Percentiles rank a stretch among this genome's conserved stretches.
Evolutionary conservation across 2,888 invertebrate genomes (phyloP).

Genomic region (Drosophila kanekoi): DNA sequence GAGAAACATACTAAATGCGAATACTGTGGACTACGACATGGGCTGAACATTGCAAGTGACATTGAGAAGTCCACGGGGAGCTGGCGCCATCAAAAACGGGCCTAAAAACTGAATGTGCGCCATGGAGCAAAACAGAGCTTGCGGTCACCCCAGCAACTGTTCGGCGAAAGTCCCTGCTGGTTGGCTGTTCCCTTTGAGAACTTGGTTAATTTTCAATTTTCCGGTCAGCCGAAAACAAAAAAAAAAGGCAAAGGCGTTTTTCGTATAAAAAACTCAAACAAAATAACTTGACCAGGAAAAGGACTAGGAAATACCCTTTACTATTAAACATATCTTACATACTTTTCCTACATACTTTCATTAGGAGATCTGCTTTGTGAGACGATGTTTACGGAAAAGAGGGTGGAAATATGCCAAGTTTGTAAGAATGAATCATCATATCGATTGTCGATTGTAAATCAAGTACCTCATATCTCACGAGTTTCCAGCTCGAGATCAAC

Average conservation of each 20-base stretch:
- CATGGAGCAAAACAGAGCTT: conserved; percentile 38
- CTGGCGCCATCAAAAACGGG: conserved; percentile 21
- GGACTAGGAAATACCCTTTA: conserved; percentile 1
- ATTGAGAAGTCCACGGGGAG: conserved; percentile 62
- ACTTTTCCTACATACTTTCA: too few species aligned
- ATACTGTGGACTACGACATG: conserved; percentile 20
- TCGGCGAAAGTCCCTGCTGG: conserved; percentile 41
- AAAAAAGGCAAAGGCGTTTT: conserved; percentile 23
- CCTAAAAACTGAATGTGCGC: conserved; percentile 18
- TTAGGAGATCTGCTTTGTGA: too few species aligned
- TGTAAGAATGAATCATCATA: too few species aligned
- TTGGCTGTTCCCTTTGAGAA: conserved; percentile 27
- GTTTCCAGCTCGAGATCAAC: too few species aligned
- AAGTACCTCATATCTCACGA: too few species aligned
- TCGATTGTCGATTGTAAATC: too few species aligned
- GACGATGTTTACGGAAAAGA: too few species aligned
- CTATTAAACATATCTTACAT: too few species aligned
- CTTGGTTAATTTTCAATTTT: conserved; percentile 75
- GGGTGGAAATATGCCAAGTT: too few species aligned
- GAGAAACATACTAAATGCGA: conserved; percentile 21
- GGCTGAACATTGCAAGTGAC: conserved; percentile 57
- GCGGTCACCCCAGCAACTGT: conserved; percentile 28
- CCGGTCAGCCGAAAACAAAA: conserved; percentile 32
- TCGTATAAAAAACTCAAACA: conserved; percentile 14
- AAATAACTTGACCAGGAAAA: not conserved